Conservation (phyloP, 2,113 vertebrate genomes). For the Symphodus melops region DNA sequence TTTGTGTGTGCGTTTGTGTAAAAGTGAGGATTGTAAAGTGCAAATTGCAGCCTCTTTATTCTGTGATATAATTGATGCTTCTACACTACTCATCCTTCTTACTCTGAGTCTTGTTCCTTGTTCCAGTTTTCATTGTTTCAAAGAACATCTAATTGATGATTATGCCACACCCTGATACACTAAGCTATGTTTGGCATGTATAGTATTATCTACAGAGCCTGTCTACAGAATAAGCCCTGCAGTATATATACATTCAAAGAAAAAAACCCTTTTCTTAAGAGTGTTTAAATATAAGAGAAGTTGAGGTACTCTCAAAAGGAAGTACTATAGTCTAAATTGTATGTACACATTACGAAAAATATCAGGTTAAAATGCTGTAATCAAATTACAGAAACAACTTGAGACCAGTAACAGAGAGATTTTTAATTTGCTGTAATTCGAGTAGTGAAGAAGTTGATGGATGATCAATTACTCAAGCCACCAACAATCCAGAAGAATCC, state of each 20-base stretch:
- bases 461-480: no score
- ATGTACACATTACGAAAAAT: no score
- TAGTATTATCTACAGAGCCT: not conserved
- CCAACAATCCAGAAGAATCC: no score
- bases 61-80: conserved; percentile 29
- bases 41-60: not conserved
- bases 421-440: no score
- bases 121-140: conserved; percentile 9
- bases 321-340: no score
- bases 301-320: no score
- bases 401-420: no score
- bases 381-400: no score
- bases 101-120: no score
- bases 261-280: not conserved
- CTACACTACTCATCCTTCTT: conserved; percentile 8
- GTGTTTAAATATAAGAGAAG: no score
- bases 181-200: conserved; percentile 7
- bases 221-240: conserved; percentile 29
- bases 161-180: not conserved
- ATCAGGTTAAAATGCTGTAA: no score
- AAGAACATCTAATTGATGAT: not conserved
- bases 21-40: not conserved
- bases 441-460: no score
- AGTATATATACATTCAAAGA: not conserved
- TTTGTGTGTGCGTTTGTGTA: not conserved